Evolutionary conservation across 2,888 invertebrate genomes (phyloP).

Genomic region (Xestia c-nigrum): DNA sequence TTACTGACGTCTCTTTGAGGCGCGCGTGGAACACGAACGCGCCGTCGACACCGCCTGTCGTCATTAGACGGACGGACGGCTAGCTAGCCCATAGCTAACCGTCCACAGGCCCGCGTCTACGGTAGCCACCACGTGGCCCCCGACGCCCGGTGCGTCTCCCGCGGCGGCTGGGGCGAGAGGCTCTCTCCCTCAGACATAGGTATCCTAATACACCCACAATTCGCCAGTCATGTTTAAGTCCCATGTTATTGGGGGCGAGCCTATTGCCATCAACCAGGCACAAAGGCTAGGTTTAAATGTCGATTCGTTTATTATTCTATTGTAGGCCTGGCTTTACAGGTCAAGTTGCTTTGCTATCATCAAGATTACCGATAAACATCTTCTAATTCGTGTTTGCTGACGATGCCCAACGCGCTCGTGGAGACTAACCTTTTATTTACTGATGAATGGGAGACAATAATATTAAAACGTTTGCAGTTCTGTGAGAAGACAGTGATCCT

Average conservation of each 20-base stretch:
- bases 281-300: background rate
- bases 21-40: too few relatives aligned
- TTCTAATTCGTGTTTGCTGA: too few relatives aligned
- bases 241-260: background rate
- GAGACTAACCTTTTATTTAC: background rate
- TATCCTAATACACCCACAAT: background rate
- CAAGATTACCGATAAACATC: background rate
- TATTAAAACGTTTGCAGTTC: background rate
- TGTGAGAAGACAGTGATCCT: background rate
- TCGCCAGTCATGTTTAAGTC: background rate
- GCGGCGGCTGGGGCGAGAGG: too few relatives aligned
- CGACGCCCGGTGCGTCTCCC: too few relatives aligned
- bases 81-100: too few relatives aligned
- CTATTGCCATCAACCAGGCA: too few relatives aligned
- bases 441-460: background rate
- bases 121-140: too few relatives aligned
- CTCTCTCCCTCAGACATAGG: too few relatives aligned
- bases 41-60: too few relatives aligned
- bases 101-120: background rate
- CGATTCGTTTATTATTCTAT: background rate
- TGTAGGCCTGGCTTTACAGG: background rate
- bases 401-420: background rate
- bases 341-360: background rate
- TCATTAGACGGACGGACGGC: too few relatives aligned
- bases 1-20: too few relatives aligned